These are phyloP conservation scores for Amphimallon solstitiale DNA, from an alignment of 2,888 invertebrate genomes.

Conservation along the genomic window DNA sequence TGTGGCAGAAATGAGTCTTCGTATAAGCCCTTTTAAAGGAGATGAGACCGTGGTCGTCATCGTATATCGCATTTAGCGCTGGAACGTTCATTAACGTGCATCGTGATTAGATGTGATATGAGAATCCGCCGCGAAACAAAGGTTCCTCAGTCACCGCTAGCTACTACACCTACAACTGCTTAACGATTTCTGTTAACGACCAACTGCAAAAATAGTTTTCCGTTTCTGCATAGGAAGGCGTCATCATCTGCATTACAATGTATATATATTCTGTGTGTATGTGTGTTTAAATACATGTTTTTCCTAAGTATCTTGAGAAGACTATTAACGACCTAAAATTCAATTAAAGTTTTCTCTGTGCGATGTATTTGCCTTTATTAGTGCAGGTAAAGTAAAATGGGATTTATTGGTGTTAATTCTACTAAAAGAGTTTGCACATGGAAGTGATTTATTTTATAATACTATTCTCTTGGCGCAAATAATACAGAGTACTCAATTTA, in stretches of 20 bases:
- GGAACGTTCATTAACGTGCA: constrained; percentile 53
- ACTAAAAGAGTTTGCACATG: too few species aligned
- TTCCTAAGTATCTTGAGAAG: neutral
- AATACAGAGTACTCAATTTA: too few species aligned
- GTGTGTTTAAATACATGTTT: constrained; percentile 29
- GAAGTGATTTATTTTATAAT: too few species aligned
- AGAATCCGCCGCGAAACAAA: constrained; percentile 40
- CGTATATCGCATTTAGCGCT: constrained; percentile 49
- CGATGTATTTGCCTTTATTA: constrained; percentile 20
- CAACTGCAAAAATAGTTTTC: constrained; percentile 40
- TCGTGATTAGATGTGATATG: constrained; percentile 50
- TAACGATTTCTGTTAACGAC: constrained; percentile 49
- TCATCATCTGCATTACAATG: constrained; percentile 39
- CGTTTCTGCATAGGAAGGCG: constrained; percentile 30
- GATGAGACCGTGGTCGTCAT: constrained; percentile 48
- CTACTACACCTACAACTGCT: constrained; percentile 33
- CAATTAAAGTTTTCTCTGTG: constrained; percentile 29
- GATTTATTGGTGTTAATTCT: too few species aligned
- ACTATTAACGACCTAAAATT: constrained; percentile 26
- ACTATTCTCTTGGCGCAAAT: too few species aligned
- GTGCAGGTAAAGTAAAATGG: neutral
- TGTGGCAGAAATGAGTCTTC: constrained; percentile 48
- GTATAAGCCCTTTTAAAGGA: constrained; percentile 47
- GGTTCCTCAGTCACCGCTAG: constrained; percentile 36
- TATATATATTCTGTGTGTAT: too few species aligned